phyloP scores from a whole-genome alignment of 2,797 vertebrate species.

The Hapalemur alaotrensis region DNA sequence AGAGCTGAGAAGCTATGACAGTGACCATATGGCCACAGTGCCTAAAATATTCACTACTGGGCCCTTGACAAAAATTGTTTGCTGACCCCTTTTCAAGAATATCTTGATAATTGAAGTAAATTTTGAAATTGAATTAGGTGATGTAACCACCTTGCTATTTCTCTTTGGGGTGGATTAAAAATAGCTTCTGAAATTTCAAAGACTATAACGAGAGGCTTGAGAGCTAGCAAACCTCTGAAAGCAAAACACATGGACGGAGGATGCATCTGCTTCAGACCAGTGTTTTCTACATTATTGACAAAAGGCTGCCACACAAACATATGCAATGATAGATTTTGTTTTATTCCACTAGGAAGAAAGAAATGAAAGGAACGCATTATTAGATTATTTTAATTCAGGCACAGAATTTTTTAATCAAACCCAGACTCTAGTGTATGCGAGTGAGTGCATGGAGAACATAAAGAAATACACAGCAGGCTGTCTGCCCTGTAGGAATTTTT shows the following conservation, averaged over 20 bases:
- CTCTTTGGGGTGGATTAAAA: background rate
- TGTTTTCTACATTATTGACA: background rate
- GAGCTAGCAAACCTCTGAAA: background rate
- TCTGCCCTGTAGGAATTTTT: background rate
- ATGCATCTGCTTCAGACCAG: background rate
- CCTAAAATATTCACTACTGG: background rate
- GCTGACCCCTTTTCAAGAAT: background rate
- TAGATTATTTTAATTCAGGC: background rate
- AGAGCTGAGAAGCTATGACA: background rate
- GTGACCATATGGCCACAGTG: background rate
- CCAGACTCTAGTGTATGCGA: background rate
- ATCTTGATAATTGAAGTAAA: background rate
- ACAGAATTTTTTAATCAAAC: background rate
- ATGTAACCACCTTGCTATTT: background rate
- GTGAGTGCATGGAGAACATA: rapidly evolving
- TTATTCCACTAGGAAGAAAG: background rate
- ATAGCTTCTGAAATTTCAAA: background rate
- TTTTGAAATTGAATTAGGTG: background rate
- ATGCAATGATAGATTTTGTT: background rate
- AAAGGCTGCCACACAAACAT: background rate
- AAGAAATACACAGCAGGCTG: background rate
- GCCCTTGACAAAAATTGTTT: background rate
- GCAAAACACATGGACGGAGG: background rate
- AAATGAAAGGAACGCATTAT: background rate
- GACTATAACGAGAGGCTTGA: background rate